Base-by-base conservation (phyloP, 2,888 invertebrate species). In the Eledona agricola region DNA sequence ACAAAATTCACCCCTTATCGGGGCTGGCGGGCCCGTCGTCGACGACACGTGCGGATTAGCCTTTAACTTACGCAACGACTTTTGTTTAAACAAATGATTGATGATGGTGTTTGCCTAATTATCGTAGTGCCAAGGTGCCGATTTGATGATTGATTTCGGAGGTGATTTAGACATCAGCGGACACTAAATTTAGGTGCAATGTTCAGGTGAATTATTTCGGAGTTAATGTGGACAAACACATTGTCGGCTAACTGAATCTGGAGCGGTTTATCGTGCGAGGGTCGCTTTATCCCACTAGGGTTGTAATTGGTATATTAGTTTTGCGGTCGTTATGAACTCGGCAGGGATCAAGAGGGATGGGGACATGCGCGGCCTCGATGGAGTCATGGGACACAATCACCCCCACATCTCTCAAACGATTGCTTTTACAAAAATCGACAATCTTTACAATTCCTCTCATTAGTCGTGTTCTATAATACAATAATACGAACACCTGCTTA, bases 241-340 rank as follows among this genome's bases (percentile, higher is more conserved):
- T 54, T 54, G 54, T 49, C 42, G 54, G 54, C 37, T 54, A 50
- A 50, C 50, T 45, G 50, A 50, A 49, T 49, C 42, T 49, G 31
- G 49, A 53, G 53, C 35, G 57, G 55, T 61, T 57, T 59, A 57
- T 58, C 57, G 54, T 51, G 49, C 52, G 56, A 63, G 66, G 65
- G 64, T 59, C 59, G 63, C 47, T 54, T 65, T 62, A 64, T 65
- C 66, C 65, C 64, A 61, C 63, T 64, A 66, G 66, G 70, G 67
- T 65, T 69, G 68, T 75, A 75, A 75, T 75, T 75, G 75, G 73
- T 73, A 73, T 75, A 75, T 75, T 75, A 75, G 74, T 75, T 72
- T 73, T 72, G 73, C 72, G 74, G 73, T 74, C 72, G 73, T 74
- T 74, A 72, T 66, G 67, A 67, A 67, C 68, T 68, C 71, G 70